Evolutionary conservation across 2,113 vertebrate genomes (phyloP).

Genomic region (Toxotes chatareus): DNA sequence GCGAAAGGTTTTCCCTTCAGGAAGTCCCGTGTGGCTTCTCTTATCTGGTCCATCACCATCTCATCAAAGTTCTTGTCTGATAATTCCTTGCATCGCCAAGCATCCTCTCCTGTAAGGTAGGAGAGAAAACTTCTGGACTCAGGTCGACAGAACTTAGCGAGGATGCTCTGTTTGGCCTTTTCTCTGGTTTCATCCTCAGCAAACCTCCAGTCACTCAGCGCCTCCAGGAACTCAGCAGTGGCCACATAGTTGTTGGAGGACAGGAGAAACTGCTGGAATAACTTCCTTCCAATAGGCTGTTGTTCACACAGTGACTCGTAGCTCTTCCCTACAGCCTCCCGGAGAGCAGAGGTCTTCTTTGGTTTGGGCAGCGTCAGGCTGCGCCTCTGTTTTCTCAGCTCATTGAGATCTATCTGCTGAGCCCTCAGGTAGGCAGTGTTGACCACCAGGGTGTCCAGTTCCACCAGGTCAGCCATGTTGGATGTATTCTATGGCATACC

Average conservation of each 20-base stretch:
- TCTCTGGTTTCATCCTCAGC: slow-evolving; percentile 81
- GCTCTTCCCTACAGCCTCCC: slow-evolving; percentile 53
- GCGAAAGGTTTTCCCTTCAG: slow-evolving; percentile 88
- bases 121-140: slow-evolving; percentile 79
- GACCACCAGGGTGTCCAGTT: slow-evolving; percentile 91
- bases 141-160: slow-evolving; percentile 83
- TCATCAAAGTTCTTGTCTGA: slow-evolving; percentile 81
- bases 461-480: slow-evolving; percentile 89
- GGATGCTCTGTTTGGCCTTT: slow-evolving; percentile 77
- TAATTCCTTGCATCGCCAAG: slow-evolving; percentile 79
- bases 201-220: slow-evolving; percentile 86
- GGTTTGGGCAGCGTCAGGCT: slow-evolving; percentile 84
- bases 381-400: slow-evolving; percentile 85
- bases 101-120: slow-evolving; percentile 84
- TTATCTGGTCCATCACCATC: slow-evolving; percentile 75
- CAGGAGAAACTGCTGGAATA: slow-evolving; percentile 88
- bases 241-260: slow-evolving; percentile 76
- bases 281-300: slow-evolving; percentile 90
- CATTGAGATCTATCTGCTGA: slow-evolving; percentile 82
- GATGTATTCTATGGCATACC: slow-evolving; percentile 13
- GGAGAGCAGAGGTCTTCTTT: slow-evolving; percentile 73
- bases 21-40: slow-evolving; percentile 83
- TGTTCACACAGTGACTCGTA: slow-evolving; percentile 90
- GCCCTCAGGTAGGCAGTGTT: slow-evolving; percentile 92
- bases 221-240: slow-evolving; percentile 86